These are phyloP conservation scores for Acromyrmex heyeri DNA, from an alignment of 1,140 invertebrate species.

Conservation along the genomic window DNA sequence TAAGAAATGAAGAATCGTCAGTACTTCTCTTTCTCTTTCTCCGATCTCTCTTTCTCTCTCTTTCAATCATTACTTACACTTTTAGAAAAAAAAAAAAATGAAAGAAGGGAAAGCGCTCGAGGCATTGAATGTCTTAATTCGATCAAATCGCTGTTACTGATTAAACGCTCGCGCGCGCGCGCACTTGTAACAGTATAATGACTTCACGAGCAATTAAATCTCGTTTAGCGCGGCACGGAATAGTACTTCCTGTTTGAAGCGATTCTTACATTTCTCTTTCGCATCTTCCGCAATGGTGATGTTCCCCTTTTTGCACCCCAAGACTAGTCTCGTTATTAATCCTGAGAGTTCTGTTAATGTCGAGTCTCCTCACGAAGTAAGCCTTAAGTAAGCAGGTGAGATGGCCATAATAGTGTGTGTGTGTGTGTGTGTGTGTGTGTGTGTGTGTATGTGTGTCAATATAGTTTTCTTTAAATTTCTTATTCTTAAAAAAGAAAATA, in stretches of 20 bases:
- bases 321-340: slow-evolving; percentile 13
- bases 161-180: slow-evolving; percentile 32
- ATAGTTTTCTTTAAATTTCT: too few species aligned
- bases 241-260: slow-evolving; percentile 27
- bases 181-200: slow-evolving; percentile 44
- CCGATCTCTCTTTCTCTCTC: neutral
- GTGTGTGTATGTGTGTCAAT: too few species aligned
- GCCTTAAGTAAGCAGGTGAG: too few species aligned
- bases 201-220: slow-evolving; percentile 50
- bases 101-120: neutral
- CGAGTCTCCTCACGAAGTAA: neutral
- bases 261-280: slow-evolving; percentile 39
- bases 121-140: slow-evolving; percentile 42
- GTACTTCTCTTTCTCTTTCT: neutral
- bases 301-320: slow-evolving; percentile 20
- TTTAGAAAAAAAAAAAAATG: neutral
- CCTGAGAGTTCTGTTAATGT: slow-evolving; percentile 28
- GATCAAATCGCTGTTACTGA: slow-evolving; percentile 43
- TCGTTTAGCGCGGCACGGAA: slow-evolving; percentile 46
- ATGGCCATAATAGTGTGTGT: too few species aligned
- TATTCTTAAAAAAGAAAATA: too few species aligned
- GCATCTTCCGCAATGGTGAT: slow-evolving; percentile 10
- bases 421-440: too few species aligned
- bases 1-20: slow-evolving; percentile 30
- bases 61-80: neutral